Base-by-base conservation (phyloP, 2,888 invertebrate species). In the Megastigmus dorsalis region DNA sequence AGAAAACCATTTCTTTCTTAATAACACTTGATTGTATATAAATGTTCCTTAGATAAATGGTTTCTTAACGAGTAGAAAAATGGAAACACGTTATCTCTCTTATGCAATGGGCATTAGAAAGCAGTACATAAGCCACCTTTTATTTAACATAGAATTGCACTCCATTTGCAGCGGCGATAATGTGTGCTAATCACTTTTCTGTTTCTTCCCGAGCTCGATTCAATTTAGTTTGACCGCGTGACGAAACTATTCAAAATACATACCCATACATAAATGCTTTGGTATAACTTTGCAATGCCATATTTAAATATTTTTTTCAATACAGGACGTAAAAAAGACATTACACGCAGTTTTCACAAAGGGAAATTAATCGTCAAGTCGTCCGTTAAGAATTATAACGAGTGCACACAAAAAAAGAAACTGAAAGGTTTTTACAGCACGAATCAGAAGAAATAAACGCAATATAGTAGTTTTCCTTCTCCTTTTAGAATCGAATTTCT, bases 401-500 rank as follows among this genome's bases (percentile, higher is more conserved):
- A 20, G 57, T 23, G 23, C 54, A 18, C 54, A 18, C 9, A 36
- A 18, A 52, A 0, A 26, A 28, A 7, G 3, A 63, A 23, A 28
- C 2, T 45, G 3, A 9, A 26, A n/a, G 18, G 28, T 41, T 54
- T 62, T 20, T 41, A 45, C 54, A 50, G 28, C 50, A 3, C 65
- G 7, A 3, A 1, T 20, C 33, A 28, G 23, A 43, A 52, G 43
- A 54, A 69, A 60, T 33, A 36, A 28, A 43, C 15, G 43, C 28
- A 9, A n/a, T n/a, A n/a, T 6, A 28, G 9, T 68, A 30, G n/a
- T n/a, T n/a, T n/a, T n/a, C n/a, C 54, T 60, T 52, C 45, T 62
- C 65, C n/a, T 30, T 48, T 55, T 13, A 6, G 33, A 36, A 28
- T 54, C 18, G 13, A 68, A 67, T 67, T 67, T 67, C 62, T 38